Evolutionary conservation across 2,888 invertebrate genomes (phyloP).

Genomic region (Horisme vitalbata): DNA sequence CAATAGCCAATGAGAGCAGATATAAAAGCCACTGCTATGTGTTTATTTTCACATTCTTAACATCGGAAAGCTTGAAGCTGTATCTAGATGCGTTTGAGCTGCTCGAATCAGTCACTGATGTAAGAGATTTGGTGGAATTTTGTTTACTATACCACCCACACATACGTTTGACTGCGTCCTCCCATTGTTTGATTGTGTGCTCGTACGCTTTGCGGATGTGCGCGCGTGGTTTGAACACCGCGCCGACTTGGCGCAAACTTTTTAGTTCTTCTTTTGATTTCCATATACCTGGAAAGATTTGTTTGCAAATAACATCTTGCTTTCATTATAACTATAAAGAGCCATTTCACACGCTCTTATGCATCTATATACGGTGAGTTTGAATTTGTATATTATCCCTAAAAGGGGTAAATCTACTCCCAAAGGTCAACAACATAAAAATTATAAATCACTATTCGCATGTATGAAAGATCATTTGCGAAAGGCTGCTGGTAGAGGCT

Average conservation of each 20-base stretch:
- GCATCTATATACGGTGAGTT: too few relatives aligned
- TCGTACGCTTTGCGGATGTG: constrained; percentile 61
- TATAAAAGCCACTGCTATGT: constrained; percentile 72
- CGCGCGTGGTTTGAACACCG: constrained; percentile 82
- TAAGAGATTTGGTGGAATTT: constrained; percentile 32
- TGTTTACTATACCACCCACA: constrained; percentile 78
- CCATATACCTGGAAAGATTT: constrained; percentile 85
- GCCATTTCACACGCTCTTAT: too few relatives aligned
- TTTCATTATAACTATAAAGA: too few relatives aligned
- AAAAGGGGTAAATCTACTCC: too few relatives aligned
- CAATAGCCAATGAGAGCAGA: constrained; percentile 50
- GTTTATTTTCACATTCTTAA: constrained; percentile 44
- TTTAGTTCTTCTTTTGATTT: constrained; percentile 85
- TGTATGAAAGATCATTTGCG: too few relatives aligned
- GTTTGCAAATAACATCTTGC: too few relatives aligned
- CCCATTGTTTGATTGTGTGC: constrained; percentile 75
- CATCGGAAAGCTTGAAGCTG: constrained; percentile 49
- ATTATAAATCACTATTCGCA: too few relatives aligned
- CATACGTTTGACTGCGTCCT: constrained; percentile 81
- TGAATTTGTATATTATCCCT: too few relatives aligned
- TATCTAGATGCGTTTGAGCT: constrained; percentile 44
- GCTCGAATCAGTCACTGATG: constrained; percentile 44
- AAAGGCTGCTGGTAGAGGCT: too few relatives aligned
- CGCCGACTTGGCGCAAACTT: constrained; percentile 82
- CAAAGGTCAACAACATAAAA: too few relatives aligned